A percentile compares a stretch with the other conserved stretches of the same genome.
These are phyloP conservation scores for Maniola jurtina DNA, from an alignment of 1,140 invertebrate species.

Conservation along the genomic window DNA sequence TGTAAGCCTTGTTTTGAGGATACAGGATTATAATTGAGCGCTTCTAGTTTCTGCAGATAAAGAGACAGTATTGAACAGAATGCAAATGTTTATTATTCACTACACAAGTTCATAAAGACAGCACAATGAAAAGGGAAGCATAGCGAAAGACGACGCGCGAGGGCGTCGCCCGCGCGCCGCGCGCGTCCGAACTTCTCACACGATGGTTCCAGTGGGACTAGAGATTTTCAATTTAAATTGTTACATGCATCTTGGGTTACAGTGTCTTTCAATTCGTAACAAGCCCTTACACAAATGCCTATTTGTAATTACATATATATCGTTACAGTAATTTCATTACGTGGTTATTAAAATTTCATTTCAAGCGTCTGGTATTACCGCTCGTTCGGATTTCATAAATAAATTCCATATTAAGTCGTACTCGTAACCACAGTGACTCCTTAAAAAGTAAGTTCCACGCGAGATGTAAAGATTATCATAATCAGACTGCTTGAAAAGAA, in stretches of 20 bases:
- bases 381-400: conserved; percentile 22
- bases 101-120: conserved; percentile 73
- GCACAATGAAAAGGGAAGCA: conserved; percentile 69
- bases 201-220: conserved; percentile 78
- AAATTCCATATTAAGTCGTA: conserved; percentile 7
- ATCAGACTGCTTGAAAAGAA: conserved; percentile 72
- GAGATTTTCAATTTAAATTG: conserved; percentile 75
- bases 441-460: conserved; percentile 24
- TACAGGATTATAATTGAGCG: conserved; percentile 76
- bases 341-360: conserved; percentile 71
- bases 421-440: conserved; percentile 15
- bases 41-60: conserved; percentile 75
- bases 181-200: conserved; percentile 53
- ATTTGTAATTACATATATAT: conserved; percentile 77
- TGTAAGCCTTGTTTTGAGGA: conserved; percentile 78
- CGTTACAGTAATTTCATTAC: conserved; percentile 78
- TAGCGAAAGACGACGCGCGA: conserved; percentile 59
- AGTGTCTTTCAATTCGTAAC: conserved; percentile 75
- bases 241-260: conserved; percentile 71
- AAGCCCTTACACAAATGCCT: conserved; percentile 78
- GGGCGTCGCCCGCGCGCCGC: conserved; percentile 30
- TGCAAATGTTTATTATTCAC: conserved; percentile 75
- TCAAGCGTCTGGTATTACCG: conserved; percentile 62
- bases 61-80: conserved; percentile 71
- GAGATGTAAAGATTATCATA: conserved; percentile 40